A percentile compares a stretch with the other conserved stretches of the same genome.
These are phyloP conservation scores for Callimorpha dominula DNA, from an alignment of 2,888 invertebrate genomes.

Conservation along the genomic window DNA sequence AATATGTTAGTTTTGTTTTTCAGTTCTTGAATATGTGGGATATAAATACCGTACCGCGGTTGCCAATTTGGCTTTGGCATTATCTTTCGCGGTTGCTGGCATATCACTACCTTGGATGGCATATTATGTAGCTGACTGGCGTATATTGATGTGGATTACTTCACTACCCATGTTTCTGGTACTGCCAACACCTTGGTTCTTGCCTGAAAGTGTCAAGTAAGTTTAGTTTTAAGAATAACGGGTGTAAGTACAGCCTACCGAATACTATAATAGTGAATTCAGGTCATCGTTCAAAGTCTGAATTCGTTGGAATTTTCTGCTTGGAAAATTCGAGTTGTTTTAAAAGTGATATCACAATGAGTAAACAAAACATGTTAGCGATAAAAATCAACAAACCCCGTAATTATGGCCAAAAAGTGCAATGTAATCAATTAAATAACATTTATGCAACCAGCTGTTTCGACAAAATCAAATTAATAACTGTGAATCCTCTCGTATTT, in stretches of 20 bases:
- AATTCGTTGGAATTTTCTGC: too few relatives aligned
- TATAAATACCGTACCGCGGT: slow-evolving; percentile 78
- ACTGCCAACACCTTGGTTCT: slow-evolving; percentile 66
- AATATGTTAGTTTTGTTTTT: not conserved
- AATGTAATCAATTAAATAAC: too few relatives aligned
- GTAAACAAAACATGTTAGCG: too few relatives aligned
- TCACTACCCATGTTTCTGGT: slow-evolving; percentile 72
- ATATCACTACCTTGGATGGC: slow-evolving; percentile 80
- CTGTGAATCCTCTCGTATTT: too few relatives aligned
- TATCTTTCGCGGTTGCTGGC: slow-evolving; percentile 78
- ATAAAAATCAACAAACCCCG: too few relatives aligned
- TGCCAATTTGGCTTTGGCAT: slow-evolving; percentile 54
- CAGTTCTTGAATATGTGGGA: slow-evolving; percentile 81
- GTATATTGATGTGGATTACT: slow-evolving; percentile 69
- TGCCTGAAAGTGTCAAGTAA: slow-evolving; percentile 81
- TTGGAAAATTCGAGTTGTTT: too few relatives aligned
- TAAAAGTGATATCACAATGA: too few relatives aligned
- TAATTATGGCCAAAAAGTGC: not conserved
- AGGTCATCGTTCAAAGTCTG: too few relatives aligned
- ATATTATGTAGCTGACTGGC: slow-evolving; percentile 74
- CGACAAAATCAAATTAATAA: too few relatives aligned
- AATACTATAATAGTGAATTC: too few relatives aligned
- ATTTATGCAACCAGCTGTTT: too few relatives aligned
- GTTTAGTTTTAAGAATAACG: not conserved
- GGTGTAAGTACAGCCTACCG: too few relatives aligned